phyloP scores from a whole-genome alignment of 2,797 vertebrate genomes.

The Schizothorax lantsangensis region DNA sequence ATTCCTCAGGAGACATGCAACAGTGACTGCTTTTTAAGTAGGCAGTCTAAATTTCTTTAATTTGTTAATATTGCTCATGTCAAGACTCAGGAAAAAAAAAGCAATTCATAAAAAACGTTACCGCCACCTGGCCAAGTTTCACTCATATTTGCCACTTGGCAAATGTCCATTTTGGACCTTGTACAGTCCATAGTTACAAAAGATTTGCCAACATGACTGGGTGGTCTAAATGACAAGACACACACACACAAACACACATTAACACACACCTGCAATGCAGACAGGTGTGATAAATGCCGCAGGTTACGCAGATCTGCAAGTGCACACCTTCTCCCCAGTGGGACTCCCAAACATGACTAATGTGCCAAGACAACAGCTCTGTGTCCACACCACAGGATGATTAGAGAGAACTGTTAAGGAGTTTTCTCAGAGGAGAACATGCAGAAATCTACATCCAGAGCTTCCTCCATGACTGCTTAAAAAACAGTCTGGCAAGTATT shows the following conservation, averaged over 20 bases:
- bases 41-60: background rate
- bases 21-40: background rate
- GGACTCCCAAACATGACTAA: constrained; percentile 41
- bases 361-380: constrained; percentile 34
- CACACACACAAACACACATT: constrained; percentile 20
- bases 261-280: constrained; percentile 38
- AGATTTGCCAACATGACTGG: background rate
- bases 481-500: background rate
- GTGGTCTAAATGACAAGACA: constrained; percentile 40
- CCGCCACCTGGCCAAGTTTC: background rate
- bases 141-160: background rate
- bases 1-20: background rate
- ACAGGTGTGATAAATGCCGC: constrained; percentile 55
- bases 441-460: constrained; percentile 7
- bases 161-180: background rate
- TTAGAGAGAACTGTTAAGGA: constrained; percentile 51
- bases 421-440: constrained; percentile 38
- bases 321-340: constrained; percentile 35
- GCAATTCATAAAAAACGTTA: background rate
- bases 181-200: background rate
- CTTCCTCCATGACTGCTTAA: background rate
- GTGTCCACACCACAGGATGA: constrained; percentile 45
- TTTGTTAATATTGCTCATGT: background rate
- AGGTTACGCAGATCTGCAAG: constrained; percentile 48
- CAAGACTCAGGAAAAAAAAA: background rate